Evolutionary conservation across 2,888 invertebrate genomes (phyloP).

Genomic region (Stenurella melanura): DNA sequence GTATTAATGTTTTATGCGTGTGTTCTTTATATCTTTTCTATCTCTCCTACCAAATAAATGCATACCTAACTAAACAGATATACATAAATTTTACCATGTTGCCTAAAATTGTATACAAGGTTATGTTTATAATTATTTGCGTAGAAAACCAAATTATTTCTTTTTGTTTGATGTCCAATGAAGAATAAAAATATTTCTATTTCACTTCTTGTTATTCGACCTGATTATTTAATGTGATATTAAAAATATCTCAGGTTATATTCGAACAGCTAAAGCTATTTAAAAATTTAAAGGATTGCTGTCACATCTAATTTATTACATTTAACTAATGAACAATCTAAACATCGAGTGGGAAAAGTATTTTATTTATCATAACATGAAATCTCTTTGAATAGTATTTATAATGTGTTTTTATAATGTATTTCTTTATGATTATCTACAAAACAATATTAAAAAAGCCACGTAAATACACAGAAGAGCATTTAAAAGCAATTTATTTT

Average conservation of each 20-base stretch:
- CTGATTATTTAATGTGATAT: background rate
- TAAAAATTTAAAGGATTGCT: background rate
- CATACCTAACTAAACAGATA: too few relatives aligned
- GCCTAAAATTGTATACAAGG: too few relatives aligned
- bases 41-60: too few relatives aligned
- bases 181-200: too few relatives aligned
- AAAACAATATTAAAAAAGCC: background rate
- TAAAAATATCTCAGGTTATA: background rate
- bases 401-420: background rate
- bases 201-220: background rate
- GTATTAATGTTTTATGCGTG: too few relatives aligned
- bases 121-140: too few relatives aligned
- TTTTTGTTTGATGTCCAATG: too few relatives aligned
- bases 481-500: background rate
- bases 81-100: too few relatives aligned
- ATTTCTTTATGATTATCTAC: background rate
- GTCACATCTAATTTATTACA: constrained; percentile 1
- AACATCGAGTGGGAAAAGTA: constrained; percentile 12
- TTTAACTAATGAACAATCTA: constrained; percentile 5
- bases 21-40: too few relatives aligned
- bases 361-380: constrained; percentile 22
- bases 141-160: too few relatives aligned
- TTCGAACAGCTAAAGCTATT: background rate
- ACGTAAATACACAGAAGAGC: constrained; percentile 14
- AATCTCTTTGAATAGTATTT: background rate